Base-by-base conservation (phyloP, 2,888 invertebrate species). In the Lathronympha strigana region DNA sequence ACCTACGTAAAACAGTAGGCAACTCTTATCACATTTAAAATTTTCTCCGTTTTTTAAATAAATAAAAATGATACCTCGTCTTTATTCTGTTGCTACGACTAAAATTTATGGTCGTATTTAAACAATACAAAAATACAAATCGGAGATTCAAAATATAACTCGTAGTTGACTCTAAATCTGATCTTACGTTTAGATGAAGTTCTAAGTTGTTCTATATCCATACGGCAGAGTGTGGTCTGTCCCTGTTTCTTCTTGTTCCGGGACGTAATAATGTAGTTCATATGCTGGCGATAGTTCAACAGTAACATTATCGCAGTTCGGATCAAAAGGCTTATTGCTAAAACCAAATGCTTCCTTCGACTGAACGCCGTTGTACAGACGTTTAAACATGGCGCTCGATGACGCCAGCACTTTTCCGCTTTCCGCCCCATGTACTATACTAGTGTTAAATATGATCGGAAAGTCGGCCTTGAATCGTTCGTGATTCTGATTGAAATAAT, bases 261-360 rank as follows among this genome's bases (percentile, higher is more conserved):
- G 89, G 21, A 90, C 82, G 74, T 87, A 92, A 73, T 90, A 92
- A 67, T 88, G 88, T 63, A 92, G 77, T 77, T 91, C 91, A 72
- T 90, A 92, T 0, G 85, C 86, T 0, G 91, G 88, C 0, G 89
- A 83, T 49, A 90, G 73, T 40, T 90, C 89, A 66, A 88, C 82
- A 0, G 82, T 82, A 19, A 79, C 57, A 31, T 78, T 80, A 4
- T 86, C 88, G 64, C 88, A 87, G 71, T 80, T 74, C 0, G 82
- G 78, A 23, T 82, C 83, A 63, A 81, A 84, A 1, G 75, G 64
- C 54, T 71, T 74, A 28, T 54, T 67, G 21, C 61, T 71, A n/a
- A 60, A 38, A 43, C 61, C 33, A 31, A 67, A 67, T 36, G 61
- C 58, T 28, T 69, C 58, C 4, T 74, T 57, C 36, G 21, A 1